Evolutionary conservation across 2,113 vertebrate species (phyloP).

Genomic region (Dromaius novaehollandiae): DNA sequence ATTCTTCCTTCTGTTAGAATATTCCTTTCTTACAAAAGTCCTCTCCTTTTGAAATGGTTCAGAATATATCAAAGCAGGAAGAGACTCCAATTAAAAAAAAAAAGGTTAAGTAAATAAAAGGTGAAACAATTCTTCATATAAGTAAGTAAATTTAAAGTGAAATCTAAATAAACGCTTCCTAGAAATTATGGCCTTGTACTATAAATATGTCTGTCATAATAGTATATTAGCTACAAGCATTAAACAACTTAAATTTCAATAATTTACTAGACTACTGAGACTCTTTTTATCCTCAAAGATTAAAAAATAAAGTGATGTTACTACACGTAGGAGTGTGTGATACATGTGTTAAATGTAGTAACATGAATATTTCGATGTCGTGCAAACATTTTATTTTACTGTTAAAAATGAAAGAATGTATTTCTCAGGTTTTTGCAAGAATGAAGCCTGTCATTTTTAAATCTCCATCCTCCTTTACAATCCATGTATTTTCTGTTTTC

Average conservation of each 20-base stretch:
- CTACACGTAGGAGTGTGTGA: too few relatives aligned
- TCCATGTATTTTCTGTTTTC: not conserved
- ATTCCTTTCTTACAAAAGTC: not conserved
- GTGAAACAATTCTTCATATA: not conserved
- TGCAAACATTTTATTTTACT: not conserved
- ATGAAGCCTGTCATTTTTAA: not conserved
- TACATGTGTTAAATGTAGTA: too few relatives aligned
- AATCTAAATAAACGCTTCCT: not conserved
- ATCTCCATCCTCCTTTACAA: not conserved
- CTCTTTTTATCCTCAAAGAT: not conserved
- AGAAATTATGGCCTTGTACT: not conserved
- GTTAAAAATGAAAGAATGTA: not conserved
- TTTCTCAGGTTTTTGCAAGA: not conserved
- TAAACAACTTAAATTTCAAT: not conserved
- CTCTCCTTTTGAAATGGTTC: not conserved
- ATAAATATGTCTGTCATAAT: not conserved
- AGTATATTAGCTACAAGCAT: not conserved
- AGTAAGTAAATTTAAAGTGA: not conserved
- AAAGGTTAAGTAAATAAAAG: not conserved
- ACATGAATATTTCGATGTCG: not conserved
- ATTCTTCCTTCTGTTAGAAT: not conserved
- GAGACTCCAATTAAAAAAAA: not conserved
- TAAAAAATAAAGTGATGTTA: too few relatives aligned
- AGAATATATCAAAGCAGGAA: not conserved
- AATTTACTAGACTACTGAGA: not conserved